Conservation (phyloP, 2,888 invertebrate genomes). For the Cloeon dipterum region DNA sequence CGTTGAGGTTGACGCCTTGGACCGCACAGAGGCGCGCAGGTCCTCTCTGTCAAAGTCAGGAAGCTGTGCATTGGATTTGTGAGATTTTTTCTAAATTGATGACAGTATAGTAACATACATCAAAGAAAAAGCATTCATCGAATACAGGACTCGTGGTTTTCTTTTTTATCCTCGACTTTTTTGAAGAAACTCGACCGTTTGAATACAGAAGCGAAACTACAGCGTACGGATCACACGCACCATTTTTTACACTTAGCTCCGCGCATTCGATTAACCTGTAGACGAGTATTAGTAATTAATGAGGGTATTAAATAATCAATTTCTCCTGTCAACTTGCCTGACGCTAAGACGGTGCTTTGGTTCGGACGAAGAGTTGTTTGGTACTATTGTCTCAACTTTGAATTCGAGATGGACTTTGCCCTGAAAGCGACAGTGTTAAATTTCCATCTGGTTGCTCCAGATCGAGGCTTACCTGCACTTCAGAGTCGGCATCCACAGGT, state of each 20-base stretch:
- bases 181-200: conserved; percentile 53
- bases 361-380: conserved; percentile 13
- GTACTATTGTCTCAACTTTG: conserved; percentile 34
- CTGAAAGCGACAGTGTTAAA: conserved; percentile 11
- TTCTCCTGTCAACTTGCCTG: conserved; percentile 19
- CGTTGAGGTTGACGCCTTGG: background rate
- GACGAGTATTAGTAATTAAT: background rate
- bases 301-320: background rate
- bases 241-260: conserved; percentile 71
- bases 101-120: no score
- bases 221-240: conserved; percentile 79
- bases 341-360: conserved; percentile 20
- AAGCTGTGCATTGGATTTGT: background rate
- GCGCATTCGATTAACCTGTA: conserved; percentile 54
- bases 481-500: conserved; percentile 70
- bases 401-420: conserved; percentile 66
- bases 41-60: background rate
- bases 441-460: no score
- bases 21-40: background rate
- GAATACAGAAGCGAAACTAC: conserved; percentile 56
- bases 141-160: conserved; percentile 78
- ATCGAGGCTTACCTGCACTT: conserved; percentile 55
- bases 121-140: conserved; percentile 68
- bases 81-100: no score
- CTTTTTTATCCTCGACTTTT: conserved; percentile 67